Evolutionary conservation across 2,797 vertebrate species (phyloP), one percentile per base, ranked within the genome.

Genomic region (Hypotaenidia okinawae): DNA sequence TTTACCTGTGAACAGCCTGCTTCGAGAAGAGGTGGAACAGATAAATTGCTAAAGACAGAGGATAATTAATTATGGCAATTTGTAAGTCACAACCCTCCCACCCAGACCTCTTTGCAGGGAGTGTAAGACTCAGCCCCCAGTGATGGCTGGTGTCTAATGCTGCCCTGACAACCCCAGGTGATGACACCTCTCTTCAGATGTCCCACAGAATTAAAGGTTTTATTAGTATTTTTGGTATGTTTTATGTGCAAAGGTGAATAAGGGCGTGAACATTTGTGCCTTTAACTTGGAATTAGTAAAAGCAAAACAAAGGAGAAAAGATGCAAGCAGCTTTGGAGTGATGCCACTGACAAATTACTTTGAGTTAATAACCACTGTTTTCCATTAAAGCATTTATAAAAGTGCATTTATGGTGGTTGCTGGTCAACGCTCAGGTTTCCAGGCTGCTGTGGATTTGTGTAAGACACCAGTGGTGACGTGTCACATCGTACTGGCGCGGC

Each of bases 61-160:
- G 24, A 6, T 57, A 55, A 77, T 64, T 72, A 69, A 62, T 80
- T 22, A 12, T 1, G 4, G 9, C 2, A 7, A n/a, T 58, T 77
- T 57, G 28, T 24, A 73, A 80, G 62, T 67, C 28, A 11, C 1
- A 0, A 39, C 18, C 10, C 13, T 62, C 33, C 45, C 17, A 11
- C 30, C 12, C 47, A 47, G 43, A 14, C 24, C 22, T 16, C 24
- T 54, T 32, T 49, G 30, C 33, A 37, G 12, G 51, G n/a, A 45
- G 16, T 23, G 9, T 16, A 28, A 58, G 51, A 33, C 33, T 39
- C 35, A 32, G 17, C 11, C 52, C 49, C n/a, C 47, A 25, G 30
- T 32, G 45, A 39, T 24, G 39, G 2, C 58, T 32, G 27, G 10
- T 75, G 37, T 78, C 28, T 39, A 12, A 12, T 0, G 0, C 39